These are phyloP conservation scores for Cercocebus atys DNA, from an alignment of 2,113 vertebrate genomes.

Conservation along the genomic window DNA sequence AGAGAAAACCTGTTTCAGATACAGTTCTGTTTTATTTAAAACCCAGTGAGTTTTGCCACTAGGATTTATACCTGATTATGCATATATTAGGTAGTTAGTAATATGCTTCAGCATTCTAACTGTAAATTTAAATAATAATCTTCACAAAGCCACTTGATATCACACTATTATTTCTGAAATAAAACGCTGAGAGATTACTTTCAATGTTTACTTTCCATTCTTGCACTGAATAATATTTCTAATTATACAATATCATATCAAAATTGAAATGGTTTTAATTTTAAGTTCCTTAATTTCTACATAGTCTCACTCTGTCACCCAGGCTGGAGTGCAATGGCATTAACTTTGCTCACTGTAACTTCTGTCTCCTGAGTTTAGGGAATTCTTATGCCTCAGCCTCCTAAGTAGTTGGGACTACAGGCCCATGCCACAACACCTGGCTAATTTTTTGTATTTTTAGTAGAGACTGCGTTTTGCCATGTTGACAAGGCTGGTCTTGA, in stretches of 20 bases:
- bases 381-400: no score
- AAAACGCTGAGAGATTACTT: background rate
- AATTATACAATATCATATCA: background rate
- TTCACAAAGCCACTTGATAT: background rate
- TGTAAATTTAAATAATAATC: background rate
- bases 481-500: no score
- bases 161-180: background rate
- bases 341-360: no score
- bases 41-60: background rate
- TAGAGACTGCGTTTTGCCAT: no score
- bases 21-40: background rate
- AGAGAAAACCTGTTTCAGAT: background rate
- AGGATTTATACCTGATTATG: background rate
- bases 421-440: no score
- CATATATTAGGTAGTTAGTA: background rate
- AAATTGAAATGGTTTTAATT: background rate
- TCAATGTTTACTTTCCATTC: background rate
- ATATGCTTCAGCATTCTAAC: background rate
- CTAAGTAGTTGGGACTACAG: no score
- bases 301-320: no score
- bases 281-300: background rate
- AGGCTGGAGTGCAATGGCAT: no score
- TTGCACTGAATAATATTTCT: background rate
- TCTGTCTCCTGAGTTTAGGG: no score
- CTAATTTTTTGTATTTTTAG: no score